Percentiles rank a stretch among this genome's conserved stretches.
These are phyloP conservation scores for Choloepus didactylus DNA, from an alignment of 2,797 vertebrate species.

Conservation along the genomic window DNA sequence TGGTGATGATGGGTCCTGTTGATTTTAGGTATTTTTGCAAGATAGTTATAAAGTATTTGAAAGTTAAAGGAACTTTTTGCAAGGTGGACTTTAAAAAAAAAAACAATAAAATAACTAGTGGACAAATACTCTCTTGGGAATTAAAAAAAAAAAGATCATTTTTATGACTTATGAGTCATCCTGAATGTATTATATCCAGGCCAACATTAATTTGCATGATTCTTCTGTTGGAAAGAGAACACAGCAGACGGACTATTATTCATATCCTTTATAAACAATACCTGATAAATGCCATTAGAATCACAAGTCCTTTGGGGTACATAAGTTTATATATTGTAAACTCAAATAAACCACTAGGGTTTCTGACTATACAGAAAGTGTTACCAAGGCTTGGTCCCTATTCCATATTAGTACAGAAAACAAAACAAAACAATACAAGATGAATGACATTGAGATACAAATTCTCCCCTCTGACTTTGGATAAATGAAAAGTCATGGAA, in stretches of 20 bases:
- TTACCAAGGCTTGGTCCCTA: neutral
- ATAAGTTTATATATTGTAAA: neutral
- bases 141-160: slow-evolving; percentile 25
- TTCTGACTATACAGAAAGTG: neutral
- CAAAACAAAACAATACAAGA: neutral
- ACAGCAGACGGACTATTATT: slow-evolving; percentile 59
- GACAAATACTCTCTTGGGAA: slow-evolving; percentile 39
- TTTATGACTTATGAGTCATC: slow-evolving; percentile 33
- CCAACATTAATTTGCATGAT: slow-evolving; percentile 57
- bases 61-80: neutral
- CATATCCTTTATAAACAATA: slow-evolving; percentile 64
- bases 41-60: slow-evolving; percentile 5
- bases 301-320: slow-evolving; percentile 10
- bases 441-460: neutral
- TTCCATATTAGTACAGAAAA: neutral
- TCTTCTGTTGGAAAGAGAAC: slow-evolving; percentile 68
- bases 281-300: slow-evolving; percentile 44
- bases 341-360: neutral
- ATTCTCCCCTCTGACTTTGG: neutral
- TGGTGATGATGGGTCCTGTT: neutral
- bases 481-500: neutral
- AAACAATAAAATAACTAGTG: slow-evolving; percentile 28
- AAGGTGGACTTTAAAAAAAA: neutral
- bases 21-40: slow-evolving; percentile 39
- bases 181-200: slow-evolving; percentile 57